Conservation (phyloP, 2,797 vertebrate species). For the Acanthurus lineatus region DNA sequence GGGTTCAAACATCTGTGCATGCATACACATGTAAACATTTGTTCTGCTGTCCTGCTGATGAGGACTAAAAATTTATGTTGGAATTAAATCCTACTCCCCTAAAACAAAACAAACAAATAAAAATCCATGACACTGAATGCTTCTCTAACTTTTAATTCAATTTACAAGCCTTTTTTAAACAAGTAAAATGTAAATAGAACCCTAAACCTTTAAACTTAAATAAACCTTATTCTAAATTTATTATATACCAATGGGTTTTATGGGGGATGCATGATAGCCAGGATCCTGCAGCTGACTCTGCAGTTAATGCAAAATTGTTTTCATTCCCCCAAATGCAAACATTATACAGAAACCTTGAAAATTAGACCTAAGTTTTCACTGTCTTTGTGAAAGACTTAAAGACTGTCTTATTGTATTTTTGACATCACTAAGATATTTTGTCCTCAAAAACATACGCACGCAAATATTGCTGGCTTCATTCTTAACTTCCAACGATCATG, state of each 20-base stretch:
- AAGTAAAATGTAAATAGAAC: slow-evolving; percentile 25
- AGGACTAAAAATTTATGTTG: slow-evolving; percentile 43
- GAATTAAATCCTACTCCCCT: slow-evolving; percentile 36
- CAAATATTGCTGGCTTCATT: slow-evolving; percentile 27
- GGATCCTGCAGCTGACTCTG: slow-evolving; percentile 15
- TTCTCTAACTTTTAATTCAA: slow-evolving; percentile 40
- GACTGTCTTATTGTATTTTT: too few species aligned
- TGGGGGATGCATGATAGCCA: slow-evolving; percentile 4
- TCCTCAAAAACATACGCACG: background rate
- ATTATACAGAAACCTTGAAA: background rate
- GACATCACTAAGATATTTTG: slow-evolving; percentile 18
- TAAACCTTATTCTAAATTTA: slow-evolving; percentile 21
- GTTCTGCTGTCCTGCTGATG: slow-evolving; percentile 42
- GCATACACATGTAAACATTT: slow-evolving; percentile 52
- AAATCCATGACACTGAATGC: slow-evolving; percentile 36
- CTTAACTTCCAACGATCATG: slow-evolving; percentile 15
- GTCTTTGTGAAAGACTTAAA: too few species aligned
- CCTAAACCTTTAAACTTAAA: slow-evolving; percentile 17
- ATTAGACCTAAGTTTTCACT: background rate
- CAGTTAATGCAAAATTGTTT: slow-evolving; percentile 6
- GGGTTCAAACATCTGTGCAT: slow-evolving; percentile 48
- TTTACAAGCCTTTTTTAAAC: slow-evolving; percentile 35
- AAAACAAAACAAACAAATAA: slow-evolving; percentile 32
- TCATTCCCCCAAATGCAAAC: slow-evolving; percentile 13
- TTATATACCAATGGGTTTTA: slow-evolving; percentile 2